A percentile compares a stretch with the other conserved stretches of the same genome.
Evolutionary conservation across 2,888 invertebrate species (phyloP).

Genomic region (Nowickia ferox): DNA sequence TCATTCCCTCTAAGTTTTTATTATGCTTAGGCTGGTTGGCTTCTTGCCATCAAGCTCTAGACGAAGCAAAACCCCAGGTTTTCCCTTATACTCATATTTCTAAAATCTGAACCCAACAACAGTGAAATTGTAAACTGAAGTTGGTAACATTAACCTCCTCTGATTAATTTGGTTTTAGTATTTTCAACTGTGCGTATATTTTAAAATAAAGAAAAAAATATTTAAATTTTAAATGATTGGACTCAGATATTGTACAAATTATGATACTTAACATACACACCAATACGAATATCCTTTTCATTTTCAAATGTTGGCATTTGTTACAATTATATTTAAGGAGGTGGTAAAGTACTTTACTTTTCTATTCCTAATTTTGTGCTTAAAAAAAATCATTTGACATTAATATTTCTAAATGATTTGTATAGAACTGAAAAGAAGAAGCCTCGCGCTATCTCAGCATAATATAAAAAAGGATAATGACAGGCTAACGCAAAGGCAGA

Average conservation of each 20-base stretch:
- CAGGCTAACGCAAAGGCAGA: conserved; percentile 2
- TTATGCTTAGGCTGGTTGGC: no score
- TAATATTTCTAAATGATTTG: conserved; percentile 74
- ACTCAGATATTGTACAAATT: conserved; percentile 83
- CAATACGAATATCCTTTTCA: conserved; percentile 10
- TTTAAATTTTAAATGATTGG: conserved; percentile 82
- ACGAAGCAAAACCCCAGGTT: no score
- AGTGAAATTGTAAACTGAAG: background rate
- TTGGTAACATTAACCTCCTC: background rate
- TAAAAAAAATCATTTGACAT: conserved; percentile 64
- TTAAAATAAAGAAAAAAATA: background rate
- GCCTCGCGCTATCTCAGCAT: conserved; percentile 32
- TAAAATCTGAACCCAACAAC: no score
- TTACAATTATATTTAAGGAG: conserved; percentile 64
- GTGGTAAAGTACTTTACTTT: conserved; percentile 48
- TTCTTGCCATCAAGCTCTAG: no score
- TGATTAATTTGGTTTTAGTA: no score
- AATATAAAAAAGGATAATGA: conserved; percentile 48
- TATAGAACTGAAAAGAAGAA: conserved; percentile 33
- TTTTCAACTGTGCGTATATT: no score
- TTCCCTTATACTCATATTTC: no score
- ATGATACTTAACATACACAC: conserved; percentile 73
- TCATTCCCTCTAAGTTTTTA: background rate
- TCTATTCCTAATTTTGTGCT: conserved; percentile 37
- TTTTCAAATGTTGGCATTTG: conserved; percentile 40